These are phyloP conservation scores for Papilio helenus DNA, from an alignment of 1,140 invertebrate species.

Conservation along the genomic window DNA sequence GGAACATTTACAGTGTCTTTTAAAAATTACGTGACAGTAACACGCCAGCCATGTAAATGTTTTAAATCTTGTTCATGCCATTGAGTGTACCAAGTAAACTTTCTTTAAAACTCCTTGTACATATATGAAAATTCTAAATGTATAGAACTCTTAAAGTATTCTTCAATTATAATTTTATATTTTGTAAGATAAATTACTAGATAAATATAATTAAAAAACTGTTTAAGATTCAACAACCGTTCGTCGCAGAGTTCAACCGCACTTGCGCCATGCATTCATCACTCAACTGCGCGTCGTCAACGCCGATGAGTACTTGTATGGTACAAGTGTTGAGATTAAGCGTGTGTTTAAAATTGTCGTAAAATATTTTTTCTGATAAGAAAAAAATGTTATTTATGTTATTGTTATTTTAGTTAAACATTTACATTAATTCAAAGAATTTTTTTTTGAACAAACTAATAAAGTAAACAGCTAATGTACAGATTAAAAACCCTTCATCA, in stretches of 20 bases:
- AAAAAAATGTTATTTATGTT: background rate
- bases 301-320: background rate
- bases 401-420: background rate
- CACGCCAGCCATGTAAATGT: background rate
- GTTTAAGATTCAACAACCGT: slow-evolving; percentile 31
- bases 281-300: background rate
- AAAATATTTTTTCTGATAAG: background rate
- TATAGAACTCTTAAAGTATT: no score
- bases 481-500: no score
- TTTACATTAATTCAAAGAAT: no score
- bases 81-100: background rate
- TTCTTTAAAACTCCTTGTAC: background rate
- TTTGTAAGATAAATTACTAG: slow-evolving; percentile 26
- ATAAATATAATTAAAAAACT: slow-evolving; percentile 36
- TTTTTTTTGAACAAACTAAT: no score
- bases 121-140: background rate
- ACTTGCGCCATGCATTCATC: slow-evolving; percentile 25
- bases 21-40: background rate
- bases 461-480: no score
- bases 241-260: slow-evolving; percentile 24
- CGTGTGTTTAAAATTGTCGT: background rate
- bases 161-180: background rate
- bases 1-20: background rate
- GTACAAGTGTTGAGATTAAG: slow-evolving; percentile 15
- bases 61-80: background rate